These are phyloP conservation scores for Theodoxus fluviatilis DNA, from an alignment of 2,888 invertebrate genomes.

Conservation along the genomic window DNA sequence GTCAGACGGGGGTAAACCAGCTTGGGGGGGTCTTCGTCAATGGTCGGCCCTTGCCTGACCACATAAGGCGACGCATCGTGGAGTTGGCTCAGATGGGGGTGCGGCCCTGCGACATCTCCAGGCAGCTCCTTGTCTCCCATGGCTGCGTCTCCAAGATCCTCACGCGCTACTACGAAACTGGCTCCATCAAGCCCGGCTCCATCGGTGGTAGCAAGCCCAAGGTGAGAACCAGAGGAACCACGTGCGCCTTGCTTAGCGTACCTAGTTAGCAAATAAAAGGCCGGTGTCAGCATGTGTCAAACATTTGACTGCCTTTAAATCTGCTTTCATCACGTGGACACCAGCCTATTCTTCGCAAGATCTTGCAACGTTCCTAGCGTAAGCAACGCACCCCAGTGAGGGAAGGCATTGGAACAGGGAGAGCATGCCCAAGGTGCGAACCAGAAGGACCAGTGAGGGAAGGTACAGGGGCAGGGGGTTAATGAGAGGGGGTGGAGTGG, in stretches of 20 bases:
- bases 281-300: no score
- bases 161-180: constrained; percentile 95
- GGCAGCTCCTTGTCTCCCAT: constrained; percentile 93
- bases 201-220: constrained; percentile 95
- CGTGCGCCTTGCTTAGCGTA: not conserved
- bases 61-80: constrained; percentile 89
- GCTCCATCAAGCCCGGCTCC: constrained; percentile 92
- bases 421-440: not conserved
- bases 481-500: not conserved
- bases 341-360: not conserved
- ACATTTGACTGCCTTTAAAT: no score
- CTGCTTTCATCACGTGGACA: no score
- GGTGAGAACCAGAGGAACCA: constrained; percentile 69
- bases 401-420: not conserved
- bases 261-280: no score
- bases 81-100: constrained; percentile 94
- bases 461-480: not conserved
- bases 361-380: not conserved
- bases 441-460: not conserved
- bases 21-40: constrained; percentile 96
- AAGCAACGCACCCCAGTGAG: not conserved
- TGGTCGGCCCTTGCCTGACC: constrained; percentile 94
- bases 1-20: constrained; percentile 97
- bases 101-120: constrained; percentile 93
- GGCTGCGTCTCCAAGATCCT: constrained; percentile 97